Base-by-base conservation (phyloP, 2,113 vertebrate species). In the Rhizomys pruinosus region DNA sequence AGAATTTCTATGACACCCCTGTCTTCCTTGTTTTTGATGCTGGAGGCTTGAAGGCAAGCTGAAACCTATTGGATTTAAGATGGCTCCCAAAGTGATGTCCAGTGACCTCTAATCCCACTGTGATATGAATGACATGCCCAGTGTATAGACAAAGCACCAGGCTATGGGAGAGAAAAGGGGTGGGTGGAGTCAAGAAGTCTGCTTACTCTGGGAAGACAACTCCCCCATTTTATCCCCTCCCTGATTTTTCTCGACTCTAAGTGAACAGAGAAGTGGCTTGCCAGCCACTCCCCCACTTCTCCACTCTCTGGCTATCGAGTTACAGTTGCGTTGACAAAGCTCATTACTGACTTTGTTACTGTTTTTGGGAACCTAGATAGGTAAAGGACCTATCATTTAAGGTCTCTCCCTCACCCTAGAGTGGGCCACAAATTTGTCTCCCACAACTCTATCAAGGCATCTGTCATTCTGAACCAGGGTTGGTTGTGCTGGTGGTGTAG, bases 401-500 rank as follows among this genome's bases (percentile, higher is more conserved):
- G 61, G 19, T 47, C n/a, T 39, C 23, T 79, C 3, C 1, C 34
- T 80, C n/a, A 61, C 37, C 15, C 79, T 42, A 19, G 7, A 57
- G n/a, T 15, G 42, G 61, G 79, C 61, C 17, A 59, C 27, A 63
- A 42, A 39, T 47, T 19, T 22, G 3, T n/a, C 55, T 68, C 77
- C 52, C 29, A 7, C 2, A 7, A 1, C 17, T 15, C 39, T 10
- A 25, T 55, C 47, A 37, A 8, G 34, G 19, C 0, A 27, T 7
- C 20, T 29, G 5, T 2, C 2, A 37, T 73, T 76, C 32, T 5
- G 5, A 19, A 61, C 27, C 2, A 0, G 23, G 13, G 10, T 17
- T 22, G 37, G 84, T 72, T 27, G 29, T 29, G 61, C 1, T 0
- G 47, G 0, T 8, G 13, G 17, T 4, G 0, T 0, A 1, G 32